phyloP scores from a whole-genome alignment of 2,113 vertebrate species.

The Caretta caretta region DNA sequence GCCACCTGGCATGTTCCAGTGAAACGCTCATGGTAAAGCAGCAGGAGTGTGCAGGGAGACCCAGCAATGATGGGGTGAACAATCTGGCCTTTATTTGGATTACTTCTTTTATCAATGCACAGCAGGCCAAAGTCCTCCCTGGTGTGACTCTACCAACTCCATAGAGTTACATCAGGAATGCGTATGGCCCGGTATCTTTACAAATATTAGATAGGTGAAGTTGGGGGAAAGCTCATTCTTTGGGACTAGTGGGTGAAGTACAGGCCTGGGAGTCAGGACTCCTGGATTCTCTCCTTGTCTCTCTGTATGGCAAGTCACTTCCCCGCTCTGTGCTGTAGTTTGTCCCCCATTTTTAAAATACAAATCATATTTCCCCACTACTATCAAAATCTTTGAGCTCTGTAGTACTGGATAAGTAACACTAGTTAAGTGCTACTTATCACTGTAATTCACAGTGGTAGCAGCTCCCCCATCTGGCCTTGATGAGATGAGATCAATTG shows the following conservation, averaged over 20 bases:
- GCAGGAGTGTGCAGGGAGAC: background rate
- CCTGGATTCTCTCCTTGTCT: background rate
- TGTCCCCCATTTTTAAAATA: accelerated
- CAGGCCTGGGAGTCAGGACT: background rate
- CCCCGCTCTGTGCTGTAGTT: background rate
- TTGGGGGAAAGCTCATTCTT: background rate
- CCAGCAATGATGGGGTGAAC: background rate
- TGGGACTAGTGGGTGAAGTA: accelerated
- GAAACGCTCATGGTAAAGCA: background rate
- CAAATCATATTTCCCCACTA: accelerated
- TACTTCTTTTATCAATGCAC: background rate
- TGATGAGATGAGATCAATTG: background rate
- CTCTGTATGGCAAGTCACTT: accelerated
- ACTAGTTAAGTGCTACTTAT: background rate
- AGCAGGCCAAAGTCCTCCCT: background rate
- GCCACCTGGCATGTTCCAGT: background rate
- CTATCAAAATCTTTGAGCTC: background rate
- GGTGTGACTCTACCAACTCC: background rate
- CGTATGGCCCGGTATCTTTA: no score
- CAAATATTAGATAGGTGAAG: background rate
- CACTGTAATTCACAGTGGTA: background rate
- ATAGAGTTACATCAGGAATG: background rate
- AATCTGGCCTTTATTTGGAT: background rate
- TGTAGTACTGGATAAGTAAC: background rate
- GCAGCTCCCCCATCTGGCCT: constrained; percentile 56